phyloP scores from a whole-genome alignment of 2,113 vertebrate genomes.

The Gymnobelideus leadbeateri region DNA sequence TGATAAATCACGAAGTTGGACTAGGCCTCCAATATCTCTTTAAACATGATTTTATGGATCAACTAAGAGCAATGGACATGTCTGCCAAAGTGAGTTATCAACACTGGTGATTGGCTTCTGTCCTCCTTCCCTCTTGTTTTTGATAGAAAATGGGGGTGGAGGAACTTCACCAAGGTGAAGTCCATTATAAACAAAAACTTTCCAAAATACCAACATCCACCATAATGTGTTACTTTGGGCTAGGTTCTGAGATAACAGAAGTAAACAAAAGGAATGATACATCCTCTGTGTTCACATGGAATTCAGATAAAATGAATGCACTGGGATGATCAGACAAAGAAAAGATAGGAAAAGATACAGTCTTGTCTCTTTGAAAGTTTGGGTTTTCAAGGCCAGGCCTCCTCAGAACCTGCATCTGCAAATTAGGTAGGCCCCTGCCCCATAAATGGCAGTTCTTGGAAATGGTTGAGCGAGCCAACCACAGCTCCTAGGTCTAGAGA shows the following conservation, averaged over 20 bases:
- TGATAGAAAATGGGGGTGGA: neutral
- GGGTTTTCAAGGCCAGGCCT: neutral
- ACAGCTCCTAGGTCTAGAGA: neutral
- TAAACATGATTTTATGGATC: neutral
- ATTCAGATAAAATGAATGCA: constrained; percentile 6
- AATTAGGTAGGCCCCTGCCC: neutral
- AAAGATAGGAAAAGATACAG: neutral
- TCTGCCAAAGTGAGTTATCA: fast-evolving
- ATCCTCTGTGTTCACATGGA: neutral
- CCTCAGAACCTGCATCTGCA: neutral
- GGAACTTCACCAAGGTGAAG: neutral
- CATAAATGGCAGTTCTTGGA: neutral
- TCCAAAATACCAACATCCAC: neutral
- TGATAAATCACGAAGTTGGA: constrained; percentile 27
- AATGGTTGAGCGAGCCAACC: neutral
- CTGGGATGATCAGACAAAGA: neutral
- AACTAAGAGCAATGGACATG: neutral
- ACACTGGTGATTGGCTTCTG: fast-evolving
- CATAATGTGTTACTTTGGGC: neutral
- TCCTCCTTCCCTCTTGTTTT: neutral
- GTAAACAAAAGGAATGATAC: neutral
- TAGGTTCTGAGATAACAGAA: neutral
- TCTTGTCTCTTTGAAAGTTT: neutral
- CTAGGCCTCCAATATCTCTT: no score
- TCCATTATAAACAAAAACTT: constrained; percentile 17